Evolutionary conservation across 2,888 invertebrate genomes (phyloP), one percentile per base, ranked within the genome.

Genomic region (Campoplex capitator): DNA sequence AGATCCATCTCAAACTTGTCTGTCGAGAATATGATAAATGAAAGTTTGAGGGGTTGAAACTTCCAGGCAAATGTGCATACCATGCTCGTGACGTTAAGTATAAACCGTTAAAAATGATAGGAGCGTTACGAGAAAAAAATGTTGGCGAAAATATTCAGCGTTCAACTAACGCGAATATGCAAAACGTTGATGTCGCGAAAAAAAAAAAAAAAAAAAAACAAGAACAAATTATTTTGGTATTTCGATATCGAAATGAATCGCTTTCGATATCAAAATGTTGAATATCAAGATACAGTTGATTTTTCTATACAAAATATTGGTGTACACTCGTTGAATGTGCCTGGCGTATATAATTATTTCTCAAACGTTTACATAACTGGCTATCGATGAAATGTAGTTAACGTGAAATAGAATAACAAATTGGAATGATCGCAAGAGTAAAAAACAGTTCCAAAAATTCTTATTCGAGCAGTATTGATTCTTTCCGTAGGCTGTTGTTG

Each of bases 81-180:
- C 23, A 42, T 42, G 42, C 23, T 23, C 11, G 23, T 23, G 23
- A 23, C 68, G 42, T 42, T 68, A n/a, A 13, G 28, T 23, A 48
- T 28, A 70, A 70, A 70, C 48, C 70, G 16, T 38, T 45, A 70
- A 70, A 45, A 70, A 48, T 48, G 45, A 28, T 48, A 9, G 16
- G 28, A 70, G 16, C 42, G 28, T 70, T 48, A 38, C 16, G 23
- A 48, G 28, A 68, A 23, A 68, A 23, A 28, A 28, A 28, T 48
- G 28, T 23, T 11, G 42, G 7, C 70, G 11, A 38, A 38, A 38
- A 38, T 38, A 23, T 23, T 23, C 23, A 23, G 58, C 11, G 1
- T 58, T 23, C n/a, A 28, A 28, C 11, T 11, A 28, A 28, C 28
- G 11, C 28, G 28, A 28, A 58, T 28, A 58, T 58, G 28, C 23